Evolutionary conservation across 2,113 vertebrate genomes (phyloP), one percentile per base, ranked within the genome.

Genomic region (Bostrychus sinensis): DNA sequence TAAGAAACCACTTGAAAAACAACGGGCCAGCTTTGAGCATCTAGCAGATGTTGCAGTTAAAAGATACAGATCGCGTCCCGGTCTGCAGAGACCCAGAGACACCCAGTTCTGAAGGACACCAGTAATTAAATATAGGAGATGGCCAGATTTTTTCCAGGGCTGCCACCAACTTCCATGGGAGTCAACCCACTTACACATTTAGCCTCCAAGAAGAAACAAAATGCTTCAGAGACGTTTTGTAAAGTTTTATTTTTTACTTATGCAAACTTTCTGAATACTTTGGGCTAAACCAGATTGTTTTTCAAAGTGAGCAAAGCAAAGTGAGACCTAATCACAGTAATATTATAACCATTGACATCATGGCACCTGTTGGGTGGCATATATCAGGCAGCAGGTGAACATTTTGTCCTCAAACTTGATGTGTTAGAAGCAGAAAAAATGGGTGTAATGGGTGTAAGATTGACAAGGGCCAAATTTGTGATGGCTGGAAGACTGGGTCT

Each of bases 111-210:
- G 14, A 63, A 66, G 54, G 28, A 55, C 59, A 57, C 34, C 5
- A 55, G 56, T 74, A 42, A 77, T 72, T 75, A 23, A 56, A 70
- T 59, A 46, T 7, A 7, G 13, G 46, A 61, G 50, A 48, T 54
- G 64, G 56, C 13, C 67, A 62, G 26, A 65, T 60, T 64, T 76
- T 46, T 76, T 72, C 56, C 64, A 48, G 2, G 48, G 37, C 73
- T 77, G 56, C 58, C 73, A 63, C 56, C 26, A 68, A 65, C 42
- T 55, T 86, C 62, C 77, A 65, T 54, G 83, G 83, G 77, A 86
- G 80, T 71, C 68, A 78, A 81, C 80, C 83, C 75, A 83, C 56
- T 82, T 85, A 66, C 57, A 0, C 56, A 72, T 85, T 85, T 82
- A 85, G 79, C 66, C 50, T 13, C 32, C 41, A n/a, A 60, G 43